A percentile compares a stretch with the other conserved stretches of the same genome.
Conservation (phyloP, 1,140 invertebrate genomes). For the Leptopilina boulardi region DNA sequence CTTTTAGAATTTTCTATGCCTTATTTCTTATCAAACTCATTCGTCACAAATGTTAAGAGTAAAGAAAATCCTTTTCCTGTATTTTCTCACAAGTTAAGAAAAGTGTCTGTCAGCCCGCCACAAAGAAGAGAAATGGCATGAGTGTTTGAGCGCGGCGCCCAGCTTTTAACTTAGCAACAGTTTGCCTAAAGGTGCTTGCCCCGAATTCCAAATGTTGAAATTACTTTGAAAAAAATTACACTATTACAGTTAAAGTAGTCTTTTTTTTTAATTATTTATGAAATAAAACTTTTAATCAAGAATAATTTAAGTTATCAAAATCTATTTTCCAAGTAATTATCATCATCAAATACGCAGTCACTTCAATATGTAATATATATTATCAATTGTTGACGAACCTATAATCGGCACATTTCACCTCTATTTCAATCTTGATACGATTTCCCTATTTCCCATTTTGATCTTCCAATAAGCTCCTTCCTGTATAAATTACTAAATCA, state of each 20-base stretch:
- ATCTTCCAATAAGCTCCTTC: neutral
- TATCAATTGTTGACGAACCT: neutral
- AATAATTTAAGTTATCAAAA: too few species aligned
- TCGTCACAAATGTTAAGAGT: conserved; percentile 35
- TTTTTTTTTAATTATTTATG: too few species aligned
- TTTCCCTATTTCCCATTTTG: neutral
- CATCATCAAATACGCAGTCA: too few species aligned
- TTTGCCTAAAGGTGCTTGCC: conserved; percentile 42
- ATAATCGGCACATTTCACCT: neutral
- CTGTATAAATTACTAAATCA: conserved; percentile 16
- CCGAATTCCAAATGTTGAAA: neutral
- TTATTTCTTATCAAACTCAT: conserved; percentile 24
- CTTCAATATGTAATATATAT: too few species aligned
- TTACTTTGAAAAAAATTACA: neutral
- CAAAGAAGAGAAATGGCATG: conserved; percentile 46
- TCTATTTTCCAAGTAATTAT: too few species aligned
- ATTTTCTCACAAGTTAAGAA: conserved; percentile 55
- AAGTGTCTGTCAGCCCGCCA: conserved; percentile 52
- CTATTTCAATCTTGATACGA: neutral
- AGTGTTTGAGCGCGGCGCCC: conserved; percentile 17
- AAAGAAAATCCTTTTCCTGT: conserved; percentile 55
- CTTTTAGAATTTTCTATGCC: neutral
- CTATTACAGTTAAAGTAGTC: too few species aligned
- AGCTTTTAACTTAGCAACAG: conserved; percentile 48
- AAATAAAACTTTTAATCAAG: too few species aligned